Percentiles rank a stretch among this genome's conserved stretches.
Evolutionary conservation across 2,797 vertebrate species (phyloP).

Genomic region (Lacerta viridis): DNA sequence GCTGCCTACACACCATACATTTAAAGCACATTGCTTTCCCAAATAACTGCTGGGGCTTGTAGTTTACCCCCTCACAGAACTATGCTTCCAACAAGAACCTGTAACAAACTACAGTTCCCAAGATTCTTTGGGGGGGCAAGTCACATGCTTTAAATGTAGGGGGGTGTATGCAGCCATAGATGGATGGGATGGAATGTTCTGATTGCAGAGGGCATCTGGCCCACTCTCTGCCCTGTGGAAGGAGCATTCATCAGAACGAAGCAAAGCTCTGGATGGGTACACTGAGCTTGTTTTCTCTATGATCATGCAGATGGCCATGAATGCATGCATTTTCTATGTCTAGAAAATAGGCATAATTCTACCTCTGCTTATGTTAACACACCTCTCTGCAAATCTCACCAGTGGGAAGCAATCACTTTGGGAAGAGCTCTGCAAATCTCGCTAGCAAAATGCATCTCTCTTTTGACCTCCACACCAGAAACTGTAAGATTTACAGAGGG

Average conservation of each 20-base stretch:
- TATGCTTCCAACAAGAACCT: too few relatives aligned
- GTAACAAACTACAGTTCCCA: too few relatives aligned
- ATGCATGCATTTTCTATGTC: neutral
- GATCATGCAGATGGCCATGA: neutral
- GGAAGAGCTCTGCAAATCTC: neutral
- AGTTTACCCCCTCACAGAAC: too few relatives aligned
- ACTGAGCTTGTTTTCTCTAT: neutral
- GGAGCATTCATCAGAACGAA: neutral
- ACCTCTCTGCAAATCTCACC: neutral
- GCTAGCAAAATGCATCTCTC: neutral
- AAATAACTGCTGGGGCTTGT: too few relatives aligned
- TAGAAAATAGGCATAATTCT: neutral
- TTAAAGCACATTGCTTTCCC: too few relatives aligned
- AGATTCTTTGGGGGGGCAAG: too few relatives aligned
- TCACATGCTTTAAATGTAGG: too few relatives aligned
- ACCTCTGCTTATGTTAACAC: neutral
- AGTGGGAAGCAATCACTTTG: neutral
- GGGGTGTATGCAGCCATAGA: too few relatives aligned
- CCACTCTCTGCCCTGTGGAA: neutral
- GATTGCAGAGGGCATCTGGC: neutral
- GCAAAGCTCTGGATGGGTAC: neutral
- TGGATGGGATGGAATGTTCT: neutral
- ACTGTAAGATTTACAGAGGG: neutral
- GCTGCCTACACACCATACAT: neutral
- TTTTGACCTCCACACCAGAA: neutral